Conservation (phyloP, 2,113 vertebrate genomes). For the Dicerorhinus sumatrensis region DNA sequence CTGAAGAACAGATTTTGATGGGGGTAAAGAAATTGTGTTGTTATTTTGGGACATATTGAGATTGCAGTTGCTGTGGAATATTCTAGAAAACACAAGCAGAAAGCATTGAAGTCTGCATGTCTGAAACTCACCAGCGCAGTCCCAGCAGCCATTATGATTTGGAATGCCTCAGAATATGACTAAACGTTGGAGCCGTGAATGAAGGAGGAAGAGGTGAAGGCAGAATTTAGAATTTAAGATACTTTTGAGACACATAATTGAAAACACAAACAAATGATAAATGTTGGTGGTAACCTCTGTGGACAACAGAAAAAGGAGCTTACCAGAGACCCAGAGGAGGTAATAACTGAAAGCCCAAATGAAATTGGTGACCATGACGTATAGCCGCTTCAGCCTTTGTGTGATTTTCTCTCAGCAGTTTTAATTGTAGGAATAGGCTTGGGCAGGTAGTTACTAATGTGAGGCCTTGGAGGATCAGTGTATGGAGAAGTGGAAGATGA, state of each 20-base stretch:
- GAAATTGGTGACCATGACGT: background rate
- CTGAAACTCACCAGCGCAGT: background rate
- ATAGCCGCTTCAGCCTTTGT: background rate
- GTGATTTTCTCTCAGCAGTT: background rate
- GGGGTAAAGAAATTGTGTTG: background rate
- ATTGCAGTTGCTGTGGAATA: background rate
- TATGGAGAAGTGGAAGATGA: background rate
- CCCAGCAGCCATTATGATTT: background rate
- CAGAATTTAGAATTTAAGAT: background rate
- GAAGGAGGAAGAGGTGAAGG: background rate
- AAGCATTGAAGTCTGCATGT: background rate
- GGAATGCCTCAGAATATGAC: background rate
- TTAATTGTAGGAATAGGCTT: background rate
- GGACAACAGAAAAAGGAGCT: background rate
- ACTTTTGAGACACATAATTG: background rate
- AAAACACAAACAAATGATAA: background rate
- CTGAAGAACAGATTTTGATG: slow-evolving; percentile 8
- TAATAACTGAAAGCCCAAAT: background rate
- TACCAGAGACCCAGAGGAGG: background rate
- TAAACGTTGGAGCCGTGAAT: background rate
- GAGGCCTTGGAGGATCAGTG: background rate
- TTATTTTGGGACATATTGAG: background rate
- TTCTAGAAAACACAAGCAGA: slow-evolving; percentile 7
- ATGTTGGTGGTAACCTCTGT: background rate
- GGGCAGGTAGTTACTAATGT: background rate